Evolutionary conservation across 2,113 vertebrate genomes (phyloP).

Genomic region (Hemicordylus capensis): DNA sequence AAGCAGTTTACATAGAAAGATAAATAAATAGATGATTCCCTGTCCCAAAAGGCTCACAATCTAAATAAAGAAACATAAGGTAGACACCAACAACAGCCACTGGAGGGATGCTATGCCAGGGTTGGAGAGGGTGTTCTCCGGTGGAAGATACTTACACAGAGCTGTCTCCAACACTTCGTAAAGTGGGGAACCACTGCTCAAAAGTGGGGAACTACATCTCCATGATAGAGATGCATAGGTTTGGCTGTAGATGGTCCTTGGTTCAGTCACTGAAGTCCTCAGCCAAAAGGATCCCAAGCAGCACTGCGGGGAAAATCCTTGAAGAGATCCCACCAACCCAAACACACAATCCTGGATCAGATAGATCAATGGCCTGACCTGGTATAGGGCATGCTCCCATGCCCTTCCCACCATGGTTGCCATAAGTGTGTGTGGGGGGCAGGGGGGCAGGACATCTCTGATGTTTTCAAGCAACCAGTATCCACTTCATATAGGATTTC

Average conservation of each 20-base stretch:
- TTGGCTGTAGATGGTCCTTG: background rate
- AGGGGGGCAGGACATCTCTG: constrained; percentile 66
- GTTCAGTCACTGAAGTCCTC: too few relatives aligned
- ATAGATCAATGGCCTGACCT: background rate
- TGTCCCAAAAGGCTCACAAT: too few relatives aligned
- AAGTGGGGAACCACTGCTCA: too few relatives aligned
- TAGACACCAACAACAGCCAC: too few relatives aligned
- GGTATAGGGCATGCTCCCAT: too few relatives aligned
- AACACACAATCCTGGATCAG: background rate
- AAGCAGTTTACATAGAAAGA: too few relatives aligned
- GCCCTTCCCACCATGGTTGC: constrained; percentile 43
- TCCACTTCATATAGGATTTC: constrained; percentile 69
- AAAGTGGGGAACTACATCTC: background rate
- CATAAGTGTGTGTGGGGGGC: constrained; percentile 45
- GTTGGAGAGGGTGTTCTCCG: too few relatives aligned
- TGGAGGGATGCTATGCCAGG: too few relatives aligned
- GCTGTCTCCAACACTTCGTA: too few relatives aligned
- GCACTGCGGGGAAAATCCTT: background rate
- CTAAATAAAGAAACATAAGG: too few relatives aligned
- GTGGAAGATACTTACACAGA: too few relatives aligned
- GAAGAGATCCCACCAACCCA: background rate
- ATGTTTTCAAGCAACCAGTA: constrained; percentile 67
- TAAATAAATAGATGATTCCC: too few relatives aligned
- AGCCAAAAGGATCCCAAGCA: background rate
- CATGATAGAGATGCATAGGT: background rate